These are phyloP conservation scores for Philotrypesis tridentata DNA, from an alignment of 1,140 invertebrate genomes.

Conservation along the genomic window DNA sequence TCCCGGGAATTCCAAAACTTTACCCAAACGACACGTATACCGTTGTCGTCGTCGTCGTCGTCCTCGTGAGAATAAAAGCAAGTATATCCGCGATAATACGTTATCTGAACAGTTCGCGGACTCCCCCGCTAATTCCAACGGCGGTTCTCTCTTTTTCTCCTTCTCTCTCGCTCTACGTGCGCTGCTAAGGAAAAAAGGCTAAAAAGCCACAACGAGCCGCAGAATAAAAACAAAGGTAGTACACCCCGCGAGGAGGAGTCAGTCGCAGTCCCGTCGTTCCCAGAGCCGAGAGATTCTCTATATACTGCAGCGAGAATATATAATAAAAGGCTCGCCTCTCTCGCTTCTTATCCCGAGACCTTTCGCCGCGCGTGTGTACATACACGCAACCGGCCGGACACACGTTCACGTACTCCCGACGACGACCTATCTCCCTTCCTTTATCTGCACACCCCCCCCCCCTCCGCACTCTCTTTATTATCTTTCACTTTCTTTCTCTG, in stretches of 20 bases:
- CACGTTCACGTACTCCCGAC: no score
- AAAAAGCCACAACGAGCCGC: not conserved
- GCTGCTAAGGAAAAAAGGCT: not conserved
- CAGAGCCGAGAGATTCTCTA: not conserved
- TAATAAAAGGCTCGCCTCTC: constrained; percentile 35
- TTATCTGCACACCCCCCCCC: constrained; percentile 1
- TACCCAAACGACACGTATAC: not conserved
- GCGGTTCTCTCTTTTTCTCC: no score
- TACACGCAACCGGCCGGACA: not conserved
- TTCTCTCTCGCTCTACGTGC: no score
- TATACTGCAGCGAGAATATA: constrained; percentile 3
- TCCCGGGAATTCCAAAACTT: no score
- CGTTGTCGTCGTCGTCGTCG: not conserved
- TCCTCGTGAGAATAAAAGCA: not conserved
- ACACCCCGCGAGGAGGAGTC: not conserved
- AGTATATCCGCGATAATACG: not conserved
- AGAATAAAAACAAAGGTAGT: constrained; percentile 8
- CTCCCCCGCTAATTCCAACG: constrained; percentile 14
- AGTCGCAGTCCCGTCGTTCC: not conserved
- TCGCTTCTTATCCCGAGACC: constrained; percentile 11
- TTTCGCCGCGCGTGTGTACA: not conserved
- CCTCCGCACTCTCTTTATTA: constrained; percentile 35
- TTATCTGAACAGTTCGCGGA: constrained; percentile 25
- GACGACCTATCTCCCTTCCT: constrained; percentile 29
- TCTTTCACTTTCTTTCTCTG: constrained; percentile 29